Conservation (phyloP, 2,888 invertebrate genomes). For the Oligia fasciuncula region DNA sequence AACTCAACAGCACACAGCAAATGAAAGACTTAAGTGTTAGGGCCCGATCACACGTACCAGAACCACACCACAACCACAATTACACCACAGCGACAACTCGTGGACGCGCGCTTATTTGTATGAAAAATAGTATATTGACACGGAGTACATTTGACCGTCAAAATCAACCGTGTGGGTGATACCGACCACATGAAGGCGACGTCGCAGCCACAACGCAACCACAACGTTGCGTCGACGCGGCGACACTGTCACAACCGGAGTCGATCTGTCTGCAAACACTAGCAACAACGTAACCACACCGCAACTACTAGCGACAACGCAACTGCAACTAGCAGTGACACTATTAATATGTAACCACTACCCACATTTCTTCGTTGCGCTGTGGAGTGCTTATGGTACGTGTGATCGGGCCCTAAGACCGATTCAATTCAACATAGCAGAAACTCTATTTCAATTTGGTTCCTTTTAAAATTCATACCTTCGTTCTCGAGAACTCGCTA, state of each 20-base stretch:
- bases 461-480: slow-evolving; percentile 73
- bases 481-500: slow-evolving; percentile 58
- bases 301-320: neutral
- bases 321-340: too few relatives aligned
- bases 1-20: slow-evolving; percentile 34
- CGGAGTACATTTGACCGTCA: neutral
- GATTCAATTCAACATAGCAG: slow-evolving; percentile 58
- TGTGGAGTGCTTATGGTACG: neutral
- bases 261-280: neutral
- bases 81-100: neutral
- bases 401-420: slow-evolving; percentile 14
- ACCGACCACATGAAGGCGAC: neutral
- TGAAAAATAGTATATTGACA: neutral
- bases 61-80: neutral
- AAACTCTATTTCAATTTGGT: slow-evolving; percentile 69
- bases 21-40: slow-evolving; percentile 46
- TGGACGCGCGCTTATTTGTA: neutral
- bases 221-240: neutral
- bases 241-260: neutral
- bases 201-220: neutral
- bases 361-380: too few relatives aligned
- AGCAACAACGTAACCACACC: neutral
- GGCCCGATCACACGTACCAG: neutral
- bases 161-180: neutral
- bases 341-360: neutral